Base-by-base conservation (phyloP, 2,113 vertebrate species). In the Antechinus stuartii region DNA sequence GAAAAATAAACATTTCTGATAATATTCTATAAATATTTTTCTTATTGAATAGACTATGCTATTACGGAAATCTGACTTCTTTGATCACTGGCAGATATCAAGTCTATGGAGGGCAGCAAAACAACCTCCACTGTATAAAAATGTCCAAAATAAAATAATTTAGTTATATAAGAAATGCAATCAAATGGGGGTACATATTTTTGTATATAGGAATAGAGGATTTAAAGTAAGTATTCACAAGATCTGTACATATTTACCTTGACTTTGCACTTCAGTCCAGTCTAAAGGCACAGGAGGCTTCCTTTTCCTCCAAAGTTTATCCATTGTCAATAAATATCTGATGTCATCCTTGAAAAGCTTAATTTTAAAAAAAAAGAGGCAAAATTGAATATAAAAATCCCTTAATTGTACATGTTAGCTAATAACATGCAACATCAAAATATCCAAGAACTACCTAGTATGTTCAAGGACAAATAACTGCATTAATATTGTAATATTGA, bases 291-390 rank as follows among this genome's bases (percentile, higher is more conserved):
- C 98, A 0, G 99, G 99, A 55, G 99, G 99, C 98, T 99, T 99
- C 98, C 99, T 99, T 98, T 99, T 99, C 97, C 99, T 99, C 99
- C 99, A 99, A 42, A 99, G 98, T 97, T 99, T 99, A 98, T 99
- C 99, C 99, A 99, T 99, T 8, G 99, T 99, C 97, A 99, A 98
- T 89, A 99, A 98, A 91, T 99, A 99, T 97, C 99, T 99, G 97
- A 99, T 99, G 97, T 99, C 99, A 97, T 99, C 99, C 99, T 99
- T 99, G 98, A 99, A 99, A 97, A 99, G 99, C 99, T 99, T 93
- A 42, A 42, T 42, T 42, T 42, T 42, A 35, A 93, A 92, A 0
- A 92, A 0, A 90, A 27, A 91, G 68, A 96, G 91, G 10, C 0
- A 0, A 0, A 57, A 89, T 46, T 23, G 50, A 96, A 94, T 61